phyloP scores from a whole-genome alignment of 2,113 vertebrate genomes.

The Elachura formosa region DNA sequence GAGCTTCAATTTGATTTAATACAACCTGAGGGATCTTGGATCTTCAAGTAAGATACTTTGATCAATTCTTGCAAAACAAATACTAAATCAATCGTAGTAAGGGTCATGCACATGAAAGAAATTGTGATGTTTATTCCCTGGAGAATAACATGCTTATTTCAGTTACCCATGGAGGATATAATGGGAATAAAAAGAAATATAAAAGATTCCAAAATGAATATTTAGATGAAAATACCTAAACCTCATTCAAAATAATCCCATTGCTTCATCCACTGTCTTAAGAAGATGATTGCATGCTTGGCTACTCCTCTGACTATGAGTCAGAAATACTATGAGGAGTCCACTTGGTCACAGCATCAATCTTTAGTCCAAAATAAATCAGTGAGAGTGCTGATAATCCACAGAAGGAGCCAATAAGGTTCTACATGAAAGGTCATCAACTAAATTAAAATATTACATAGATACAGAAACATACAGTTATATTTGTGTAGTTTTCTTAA shows the following conservation, averaged over 20 bases:
- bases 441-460: background rate
- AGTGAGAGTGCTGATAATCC: background rate
- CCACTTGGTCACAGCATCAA: background rate
- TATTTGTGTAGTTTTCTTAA: background rate
- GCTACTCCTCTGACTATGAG: background rate
- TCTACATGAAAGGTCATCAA: background rate
- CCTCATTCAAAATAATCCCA: background rate
- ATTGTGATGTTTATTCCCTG: background rate
- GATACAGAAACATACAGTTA: background rate
- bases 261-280: background rate
- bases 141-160: background rate
- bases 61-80: background rate
- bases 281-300: background rate
- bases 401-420: background rate
- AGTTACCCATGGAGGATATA: background rate
- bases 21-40: background rate
- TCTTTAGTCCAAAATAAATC: background rate
- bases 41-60: background rate
- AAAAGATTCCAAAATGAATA: background rate
- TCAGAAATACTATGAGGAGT: background rate
- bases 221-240: background rate
- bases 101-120: background rate
- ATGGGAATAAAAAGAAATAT: background rate
- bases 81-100: background rate
- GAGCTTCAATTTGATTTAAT: background rate